Conservation (phyloP, 2,888 invertebrate species). For the Orchesella flavescens region DNA sequence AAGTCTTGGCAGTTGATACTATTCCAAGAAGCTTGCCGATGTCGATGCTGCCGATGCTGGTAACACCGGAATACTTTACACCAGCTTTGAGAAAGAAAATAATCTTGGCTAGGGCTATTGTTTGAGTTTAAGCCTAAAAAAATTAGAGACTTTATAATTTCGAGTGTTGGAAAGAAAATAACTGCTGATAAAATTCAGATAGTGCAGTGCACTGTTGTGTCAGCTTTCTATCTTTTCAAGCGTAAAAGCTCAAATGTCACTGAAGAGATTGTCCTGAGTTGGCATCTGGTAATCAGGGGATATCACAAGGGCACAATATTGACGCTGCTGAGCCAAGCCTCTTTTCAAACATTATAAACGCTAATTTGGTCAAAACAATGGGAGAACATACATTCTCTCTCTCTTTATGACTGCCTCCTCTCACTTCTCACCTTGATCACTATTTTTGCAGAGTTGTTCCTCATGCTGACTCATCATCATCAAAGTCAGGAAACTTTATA, state of each 20-base stretch:
- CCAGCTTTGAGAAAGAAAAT: no score
- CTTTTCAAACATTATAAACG: conserved; percentile 11
- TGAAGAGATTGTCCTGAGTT: neutral
- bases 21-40: no score
- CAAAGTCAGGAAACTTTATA: conserved; percentile 1
- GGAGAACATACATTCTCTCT: neutral
- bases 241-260: neutral
- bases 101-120: no score
- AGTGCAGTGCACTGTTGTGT: no score
- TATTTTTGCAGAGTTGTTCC: neutral
- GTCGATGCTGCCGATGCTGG: no score
- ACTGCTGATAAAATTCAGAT: no score
- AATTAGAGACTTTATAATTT: no score
- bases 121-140: no score
- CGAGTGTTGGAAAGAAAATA: no score
- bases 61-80: no score
- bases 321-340: neutral
- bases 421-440: neutral
- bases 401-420: neutral
- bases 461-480: conserved; percentile 38
- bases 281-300: conserved; percentile 33
- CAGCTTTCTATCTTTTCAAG: no score
- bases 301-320: conserved; percentile 29
- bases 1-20: no score
- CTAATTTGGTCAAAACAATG: conserved; percentile 42